A percentile compares a stretch with the other conserved stretches of the same genome.
Evolutionary conservation across 2,113 vertebrate species (phyloP).

Genomic region (Cololabis saira): DNA sequence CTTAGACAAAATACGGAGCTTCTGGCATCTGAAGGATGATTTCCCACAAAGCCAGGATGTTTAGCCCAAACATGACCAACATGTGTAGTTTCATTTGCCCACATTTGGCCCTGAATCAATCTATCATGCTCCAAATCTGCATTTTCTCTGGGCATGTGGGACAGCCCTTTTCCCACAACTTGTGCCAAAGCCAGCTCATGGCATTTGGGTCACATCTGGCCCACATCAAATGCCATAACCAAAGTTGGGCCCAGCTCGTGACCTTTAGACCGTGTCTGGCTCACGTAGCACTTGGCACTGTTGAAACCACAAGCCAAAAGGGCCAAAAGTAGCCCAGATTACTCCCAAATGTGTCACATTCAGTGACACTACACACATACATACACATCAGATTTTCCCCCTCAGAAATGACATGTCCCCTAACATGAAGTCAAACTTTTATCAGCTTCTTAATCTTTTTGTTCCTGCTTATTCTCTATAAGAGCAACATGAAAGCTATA

Average conservation of each 20-base stretch:
- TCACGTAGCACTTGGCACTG: background rate
- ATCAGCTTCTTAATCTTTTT: constrained; percentile 1
- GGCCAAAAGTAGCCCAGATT: background rate
- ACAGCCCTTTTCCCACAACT: background rate
- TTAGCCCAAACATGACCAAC: background rate
- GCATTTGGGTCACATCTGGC: no score
- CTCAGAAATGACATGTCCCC: background rate
- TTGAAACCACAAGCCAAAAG: background rate
- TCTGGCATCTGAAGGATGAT: background rate
- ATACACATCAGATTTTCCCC: background rate
- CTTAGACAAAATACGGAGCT: background rate
- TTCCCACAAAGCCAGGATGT: background rate
- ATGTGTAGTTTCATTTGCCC: background rate
- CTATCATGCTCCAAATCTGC: background rate
- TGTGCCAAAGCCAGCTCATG: background rate
- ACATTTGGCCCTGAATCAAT: no score
- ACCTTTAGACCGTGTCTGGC: background rate
- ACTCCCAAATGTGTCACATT: background rate
- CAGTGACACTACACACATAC: no score
- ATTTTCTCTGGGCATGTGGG: background rate
- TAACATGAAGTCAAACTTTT: background rate
- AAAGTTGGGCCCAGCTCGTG: background rate
- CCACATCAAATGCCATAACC: no score
- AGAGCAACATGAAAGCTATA: background rate
- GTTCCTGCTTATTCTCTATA: background rate